phyloP scores from a whole-genome alignment of 2,888 invertebrate genomes.

The Drosophila neonasuta region DNA sequence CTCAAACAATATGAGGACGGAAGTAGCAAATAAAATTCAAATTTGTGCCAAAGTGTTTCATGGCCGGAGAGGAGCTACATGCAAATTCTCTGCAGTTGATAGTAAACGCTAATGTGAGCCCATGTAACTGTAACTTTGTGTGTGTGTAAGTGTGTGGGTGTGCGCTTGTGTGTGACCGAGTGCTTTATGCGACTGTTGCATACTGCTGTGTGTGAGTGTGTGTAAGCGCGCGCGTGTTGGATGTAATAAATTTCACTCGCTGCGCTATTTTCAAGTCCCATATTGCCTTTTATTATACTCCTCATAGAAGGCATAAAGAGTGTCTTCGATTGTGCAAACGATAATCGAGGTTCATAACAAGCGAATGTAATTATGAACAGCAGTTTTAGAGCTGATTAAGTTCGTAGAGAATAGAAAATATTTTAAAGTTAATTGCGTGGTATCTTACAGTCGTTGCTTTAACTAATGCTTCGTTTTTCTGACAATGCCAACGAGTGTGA shows the following conservation, averaged over 20 bases:
- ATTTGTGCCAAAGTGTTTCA: slow-evolving; percentile 77
- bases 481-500: not conserved
- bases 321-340: not conserved
- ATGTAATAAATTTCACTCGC: slow-evolving; percentile 62
- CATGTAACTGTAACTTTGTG: slow-evolving; percentile 35
- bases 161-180: slow-evolving; percentile 28
- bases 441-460: not conserved
- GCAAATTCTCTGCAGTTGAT: slow-evolving; percentile 61
- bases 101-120: slow-evolving; percentile 64
- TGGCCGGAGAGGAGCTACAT: slow-evolving; percentile 39
- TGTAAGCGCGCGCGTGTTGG: slow-evolving; percentile 25
- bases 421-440: not conserved
- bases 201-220: slow-evolving; percentile 18
- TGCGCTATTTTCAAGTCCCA: slow-evolving; percentile 54
- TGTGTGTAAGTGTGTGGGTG: slow-evolving; percentile 11
- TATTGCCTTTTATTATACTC: slow-evolving; percentile 61
- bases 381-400: no score
- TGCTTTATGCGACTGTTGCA: slow-evolving; percentile 53
- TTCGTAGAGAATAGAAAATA: not conserved
- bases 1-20: slow-evolving; percentile 72
- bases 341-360: no score
- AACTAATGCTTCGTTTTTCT: no score
- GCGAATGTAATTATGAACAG: no score
- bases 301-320: not conserved
- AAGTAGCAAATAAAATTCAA: slow-evolving; percentile 78